phyloP scores from a whole-genome alignment of 2,113 vertebrate species.

The Todiramphus chloris region DNA sequence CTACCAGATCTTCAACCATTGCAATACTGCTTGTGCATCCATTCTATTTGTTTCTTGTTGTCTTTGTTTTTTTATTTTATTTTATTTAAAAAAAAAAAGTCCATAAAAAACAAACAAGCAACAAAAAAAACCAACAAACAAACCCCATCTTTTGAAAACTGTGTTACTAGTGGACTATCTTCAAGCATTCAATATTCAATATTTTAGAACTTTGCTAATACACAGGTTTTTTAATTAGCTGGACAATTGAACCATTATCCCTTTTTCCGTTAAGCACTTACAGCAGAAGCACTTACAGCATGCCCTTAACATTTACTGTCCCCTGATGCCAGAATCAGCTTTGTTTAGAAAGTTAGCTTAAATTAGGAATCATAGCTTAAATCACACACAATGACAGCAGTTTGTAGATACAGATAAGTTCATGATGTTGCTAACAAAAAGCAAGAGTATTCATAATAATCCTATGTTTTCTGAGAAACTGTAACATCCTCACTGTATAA shows the following conservation, averaged over 20 bases:
- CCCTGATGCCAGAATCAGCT: background rate
- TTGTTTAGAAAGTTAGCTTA: background rate
- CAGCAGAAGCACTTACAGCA: background rate
- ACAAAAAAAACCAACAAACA: background rate
- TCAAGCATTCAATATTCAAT: fast-evolving
- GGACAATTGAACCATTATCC: background rate
- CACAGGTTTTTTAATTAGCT: background rate
- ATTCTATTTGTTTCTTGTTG: background rate
- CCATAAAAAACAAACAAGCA: too few species aligned
- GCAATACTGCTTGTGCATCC: background rate
- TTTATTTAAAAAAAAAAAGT: background rate
- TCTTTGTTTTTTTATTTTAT: too few species aligned
- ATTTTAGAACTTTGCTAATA: background rate
- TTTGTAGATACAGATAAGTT: background rate
- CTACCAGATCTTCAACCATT: background rate
- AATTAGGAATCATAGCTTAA: background rate
- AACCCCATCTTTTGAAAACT: background rate
- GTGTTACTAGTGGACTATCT: background rate
- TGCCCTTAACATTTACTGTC: background rate
- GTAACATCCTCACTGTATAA: background rate
- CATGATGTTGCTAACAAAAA: background rate
- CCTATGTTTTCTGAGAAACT: background rate
- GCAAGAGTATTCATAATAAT: background rate
- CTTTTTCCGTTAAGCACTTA: background rate
- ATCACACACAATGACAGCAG: background rate